Percentiles rank a stretch among this genome's conserved stretches.
phyloP scores from a whole-genome alignment of 1,140 invertebrate genomes.

The Drosophila gunungcola region DNA sequence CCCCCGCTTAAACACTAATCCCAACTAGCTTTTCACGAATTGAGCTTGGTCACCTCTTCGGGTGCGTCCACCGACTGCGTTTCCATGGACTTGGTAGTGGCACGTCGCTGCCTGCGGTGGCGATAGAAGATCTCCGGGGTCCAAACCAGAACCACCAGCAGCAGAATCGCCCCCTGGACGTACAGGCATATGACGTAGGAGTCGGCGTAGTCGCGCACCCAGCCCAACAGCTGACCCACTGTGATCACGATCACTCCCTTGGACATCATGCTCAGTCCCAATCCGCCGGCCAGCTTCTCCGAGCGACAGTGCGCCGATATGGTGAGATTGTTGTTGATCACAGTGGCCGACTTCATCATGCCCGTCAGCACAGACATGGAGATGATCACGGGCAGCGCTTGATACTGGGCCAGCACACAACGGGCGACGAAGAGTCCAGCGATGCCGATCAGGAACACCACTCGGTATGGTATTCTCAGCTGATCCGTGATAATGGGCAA shows the following conservation, averaged over 20 bases:
- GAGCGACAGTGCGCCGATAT: slow-evolving; percentile 88
- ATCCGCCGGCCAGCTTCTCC: slow-evolving; percentile 88
- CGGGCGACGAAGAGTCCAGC: slow-evolving; percentile 69
- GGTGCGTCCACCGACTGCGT: slow-evolving; percentile 37
- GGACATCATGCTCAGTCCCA: slow-evolving; percentile 90
- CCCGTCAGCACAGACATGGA: slow-evolving; percentile 69
- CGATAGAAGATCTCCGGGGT: slow-evolving; percentile 85
- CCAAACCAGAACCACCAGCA: slow-evolving; percentile 87
- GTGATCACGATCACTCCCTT: slow-evolving; percentile 89
- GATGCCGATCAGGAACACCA: slow-evolving; percentile 86
- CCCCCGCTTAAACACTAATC: slow-evolving; percentile 7
- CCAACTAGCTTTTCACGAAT: slow-evolving; percentile 18
- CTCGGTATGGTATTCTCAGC: slow-evolving; percentile 86
- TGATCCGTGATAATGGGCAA: slow-evolving; percentile 88
- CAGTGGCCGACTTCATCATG: slow-evolving; percentile 85
- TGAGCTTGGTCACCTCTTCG: slow-evolving; percentile 47
- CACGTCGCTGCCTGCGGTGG: slow-evolving; percentile 50
- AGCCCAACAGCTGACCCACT: slow-evolving; percentile 89
- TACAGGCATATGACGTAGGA: slow-evolving; percentile 88
- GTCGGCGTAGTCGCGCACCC: slow-evolving; percentile 87
- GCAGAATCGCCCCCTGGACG: slow-evolving; percentile 86
- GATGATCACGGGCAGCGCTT: slow-evolving; percentile 54
- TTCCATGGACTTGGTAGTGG: slow-evolving; percentile 51
- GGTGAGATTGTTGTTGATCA: slow-evolving; percentile 89
- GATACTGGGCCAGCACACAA: slow-evolving; percentile 58